These are phyloP conservation scores for Amia ocellicauda DNA, from an alignment of 2,113 vertebrate genomes.

Conservation along the genomic window DNA sequence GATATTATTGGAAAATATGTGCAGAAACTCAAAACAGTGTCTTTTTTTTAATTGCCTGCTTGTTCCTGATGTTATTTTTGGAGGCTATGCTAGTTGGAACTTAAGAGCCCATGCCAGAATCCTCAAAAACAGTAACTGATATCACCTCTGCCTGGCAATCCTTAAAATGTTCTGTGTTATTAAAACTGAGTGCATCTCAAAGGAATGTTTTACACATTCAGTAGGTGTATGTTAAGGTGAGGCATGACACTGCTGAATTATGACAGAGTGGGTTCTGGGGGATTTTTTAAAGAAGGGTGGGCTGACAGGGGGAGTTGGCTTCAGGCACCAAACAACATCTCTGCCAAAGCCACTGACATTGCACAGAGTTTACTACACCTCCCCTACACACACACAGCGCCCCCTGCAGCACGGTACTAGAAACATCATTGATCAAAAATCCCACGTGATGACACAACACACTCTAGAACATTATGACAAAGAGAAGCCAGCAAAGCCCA, in stretches of 20 bases:
- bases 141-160: slow-evolving; percentile 42
- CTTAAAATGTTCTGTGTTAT: slow-evolving; percentile 62
- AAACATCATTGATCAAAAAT: background rate
- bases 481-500: background rate
- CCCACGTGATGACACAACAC: background rate
- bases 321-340: slow-evolving; percentile 37
- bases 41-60: slow-evolving; percentile 60
- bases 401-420: slow-evolving; percentile 53
- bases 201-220: slow-evolving; percentile 70
- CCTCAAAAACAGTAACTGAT: slow-evolving; percentile 69
- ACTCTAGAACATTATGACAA: background rate
- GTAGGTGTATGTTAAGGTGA: slow-evolving; percentile 69
- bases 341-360: slow-evolving; percentile 38
- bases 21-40: slow-evolving; percentile 61
- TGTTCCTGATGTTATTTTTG: slow-evolving; percentile 71
- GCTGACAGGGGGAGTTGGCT: slow-evolving; percentile 16
- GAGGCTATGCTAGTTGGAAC: slow-evolving; percentile 48
- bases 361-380: slow-evolving; percentile 41
- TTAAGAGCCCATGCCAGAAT: slow-evolving; percentile 57
- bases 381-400: slow-evolving; percentile 59
- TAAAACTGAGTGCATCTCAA: slow-evolving; percentile 66
- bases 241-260: slow-evolving; percentile 69
- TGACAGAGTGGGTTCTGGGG: slow-evolving; percentile 53
- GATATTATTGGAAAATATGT: slow-evolving; percentile 55
- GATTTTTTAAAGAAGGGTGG: slow-evolving; percentile 36